These are phyloP conservation scores for Pipistrellus pipistrellus DNA, from an alignment of 2,797 vertebrate genomes.

Conservation along the genomic window DNA sequence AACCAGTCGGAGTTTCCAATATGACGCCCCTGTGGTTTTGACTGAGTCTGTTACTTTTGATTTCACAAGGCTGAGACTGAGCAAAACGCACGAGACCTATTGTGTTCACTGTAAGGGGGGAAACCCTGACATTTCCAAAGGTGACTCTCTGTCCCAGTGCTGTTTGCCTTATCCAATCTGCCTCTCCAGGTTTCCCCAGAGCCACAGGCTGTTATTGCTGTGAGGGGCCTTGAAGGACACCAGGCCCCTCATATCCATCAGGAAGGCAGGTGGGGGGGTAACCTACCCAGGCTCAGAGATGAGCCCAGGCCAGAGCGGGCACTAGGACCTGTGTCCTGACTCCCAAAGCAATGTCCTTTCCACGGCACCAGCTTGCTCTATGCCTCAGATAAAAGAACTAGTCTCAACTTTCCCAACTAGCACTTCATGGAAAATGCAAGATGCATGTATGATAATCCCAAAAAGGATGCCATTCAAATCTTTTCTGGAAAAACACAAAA, in stretches of 20 bases:
- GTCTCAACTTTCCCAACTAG: not conserved
- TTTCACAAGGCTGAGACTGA: slow-evolving; percentile 4
- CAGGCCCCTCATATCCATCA: no score
- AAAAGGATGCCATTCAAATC: not conserved
- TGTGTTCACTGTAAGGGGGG: not conserved
- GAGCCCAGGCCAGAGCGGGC: not conserved
- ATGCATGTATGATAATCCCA: not conserved
- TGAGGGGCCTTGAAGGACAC: not conserved
- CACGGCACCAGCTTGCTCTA: not conserved
- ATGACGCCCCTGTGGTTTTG: not conserved
- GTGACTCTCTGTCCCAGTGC: not conserved
- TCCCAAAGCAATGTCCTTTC: not conserved
- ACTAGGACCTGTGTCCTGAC: not conserved
- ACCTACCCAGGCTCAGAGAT: not conserved
- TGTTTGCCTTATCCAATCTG: not conserved
- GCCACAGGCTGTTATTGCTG: not conserved
- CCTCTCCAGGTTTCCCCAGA: slow-evolving; percentile 12
- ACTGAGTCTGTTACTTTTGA: slow-evolving; percentile 49
- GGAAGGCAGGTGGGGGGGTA: not conserved
- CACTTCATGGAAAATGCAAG: slow-evolving; percentile 13
- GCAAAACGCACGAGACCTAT: not conserved
- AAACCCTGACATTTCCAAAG: slow-evolving; percentile 56
- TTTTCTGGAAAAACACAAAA: slow-evolving; percentile 55
- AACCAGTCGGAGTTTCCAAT: slow-evolving; percentile 51
- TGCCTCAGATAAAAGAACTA: not conserved